phyloP scores from a whole-genome alignment of 2,797 vertebrate genomes.

The Clarias laeviceps region DNA sequence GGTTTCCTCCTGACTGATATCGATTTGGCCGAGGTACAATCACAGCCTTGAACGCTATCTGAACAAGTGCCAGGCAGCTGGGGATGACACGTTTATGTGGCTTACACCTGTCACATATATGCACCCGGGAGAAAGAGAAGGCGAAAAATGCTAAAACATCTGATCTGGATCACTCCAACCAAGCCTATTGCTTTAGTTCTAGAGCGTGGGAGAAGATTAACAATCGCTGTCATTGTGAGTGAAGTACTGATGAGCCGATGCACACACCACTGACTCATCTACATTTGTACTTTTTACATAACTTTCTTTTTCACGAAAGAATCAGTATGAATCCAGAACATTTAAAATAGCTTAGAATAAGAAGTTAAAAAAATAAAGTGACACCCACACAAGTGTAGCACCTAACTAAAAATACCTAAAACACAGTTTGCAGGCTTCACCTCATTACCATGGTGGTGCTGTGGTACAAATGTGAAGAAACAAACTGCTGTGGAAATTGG shows the following conservation, averaged over 20 bases:
- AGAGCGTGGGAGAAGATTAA: not conserved
- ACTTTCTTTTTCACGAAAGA: not conserved
- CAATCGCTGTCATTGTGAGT: not conserved
- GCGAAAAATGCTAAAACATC: conserved; percentile 12
- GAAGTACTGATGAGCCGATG: not conserved
- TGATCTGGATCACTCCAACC: conserved; percentile 26
- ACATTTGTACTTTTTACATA: not conserved
- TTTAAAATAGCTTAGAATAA: not conserved
- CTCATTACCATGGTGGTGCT: not conserved
- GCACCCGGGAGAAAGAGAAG: not conserved
- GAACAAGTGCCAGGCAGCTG: conserved; percentile 33
- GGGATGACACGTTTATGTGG: conserved; percentile 15
- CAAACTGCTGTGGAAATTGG: not conserved
- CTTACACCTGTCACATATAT: conserved; percentile 27
- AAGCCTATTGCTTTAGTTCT: conserved; percentile 2
- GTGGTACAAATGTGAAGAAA: not conserved
- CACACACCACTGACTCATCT: conserved; percentile 1
- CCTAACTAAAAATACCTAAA: conserved; percentile 4
- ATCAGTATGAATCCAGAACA: not conserved
- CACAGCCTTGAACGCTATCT: conserved; percentile 40
- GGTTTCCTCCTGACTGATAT: conserved; percentile 38
- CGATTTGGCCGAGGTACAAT: conserved; percentile 45
- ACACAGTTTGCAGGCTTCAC: not conserved
- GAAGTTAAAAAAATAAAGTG: not conserved
- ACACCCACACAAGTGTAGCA: not conserved